Percentiles rank a stretch among this genome's conserved stretches.
Conservation (phyloP, 2,113 vertebrate genomes). For the Trichomycterus rosablanca region DNA sequence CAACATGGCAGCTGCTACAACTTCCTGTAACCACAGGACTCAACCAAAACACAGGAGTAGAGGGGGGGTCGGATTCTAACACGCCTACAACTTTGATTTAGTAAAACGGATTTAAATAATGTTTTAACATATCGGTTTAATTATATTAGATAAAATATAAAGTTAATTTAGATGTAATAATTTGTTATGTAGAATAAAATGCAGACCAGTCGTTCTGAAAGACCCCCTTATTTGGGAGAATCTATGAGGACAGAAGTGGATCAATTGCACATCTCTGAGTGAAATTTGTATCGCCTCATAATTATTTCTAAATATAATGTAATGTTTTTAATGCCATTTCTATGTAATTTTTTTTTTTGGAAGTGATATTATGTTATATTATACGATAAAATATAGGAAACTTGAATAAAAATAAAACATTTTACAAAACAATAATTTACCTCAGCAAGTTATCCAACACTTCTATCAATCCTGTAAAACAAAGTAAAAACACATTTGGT, state of each 20-base stretch:
- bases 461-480: too few species aligned
- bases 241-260: constrained; percentile 38
- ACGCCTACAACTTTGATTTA: background rate
- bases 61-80: constrained; percentile 19
- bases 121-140: background rate
- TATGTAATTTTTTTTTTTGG: too few species aligned
- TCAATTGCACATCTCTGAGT: constrained; percentile 25
- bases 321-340: too few species aligned
- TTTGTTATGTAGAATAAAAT: background rate
- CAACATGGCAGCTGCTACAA: constrained; percentile 86
- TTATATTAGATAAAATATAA: background rate
- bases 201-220: background rate
- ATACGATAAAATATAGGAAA: too few species aligned
- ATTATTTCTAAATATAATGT: too few species aligned
- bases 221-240: constrained; percentile 18
- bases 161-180: background rate
- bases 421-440: too few species aligned
- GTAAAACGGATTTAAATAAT: background rate
- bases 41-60: constrained; percentile 60
- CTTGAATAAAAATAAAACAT: too few species aligned
- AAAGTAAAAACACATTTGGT: too few species aligned
- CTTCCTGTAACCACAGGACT: constrained; percentile 79
- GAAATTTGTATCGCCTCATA: too few species aligned
- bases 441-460: too few species aligned
- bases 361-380: too few species aligned